phyloP scores from a whole-genome alignment of 2,113 vertebrate genomes.

The Glaucomys volans region DNA sequence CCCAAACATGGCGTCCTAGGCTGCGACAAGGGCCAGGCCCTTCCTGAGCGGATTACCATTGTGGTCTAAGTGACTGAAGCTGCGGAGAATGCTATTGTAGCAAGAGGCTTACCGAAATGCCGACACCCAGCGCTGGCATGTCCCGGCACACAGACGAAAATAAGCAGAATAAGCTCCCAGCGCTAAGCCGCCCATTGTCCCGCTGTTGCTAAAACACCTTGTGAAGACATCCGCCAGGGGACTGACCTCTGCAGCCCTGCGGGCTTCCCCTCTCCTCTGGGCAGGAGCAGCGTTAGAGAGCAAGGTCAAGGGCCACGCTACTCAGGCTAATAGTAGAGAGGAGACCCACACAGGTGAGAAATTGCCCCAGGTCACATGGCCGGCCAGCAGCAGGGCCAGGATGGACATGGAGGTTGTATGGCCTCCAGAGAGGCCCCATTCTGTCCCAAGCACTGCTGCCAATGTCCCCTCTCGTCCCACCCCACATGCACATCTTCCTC shows the following conservation, averaged over 20 bases:
- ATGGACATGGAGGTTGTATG: neutral
- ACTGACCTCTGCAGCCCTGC: fast-evolving
- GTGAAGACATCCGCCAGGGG: neutral
- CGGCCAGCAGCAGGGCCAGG: neutral
- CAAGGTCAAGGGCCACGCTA: neutral
- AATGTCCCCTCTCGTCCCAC: no score
- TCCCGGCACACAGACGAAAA: neutral
- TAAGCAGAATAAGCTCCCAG: neutral
- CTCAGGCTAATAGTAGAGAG: neutral
- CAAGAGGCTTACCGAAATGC: neutral
- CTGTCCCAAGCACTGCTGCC: neutral
- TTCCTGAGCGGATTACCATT: neutral
- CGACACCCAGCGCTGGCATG: neutral
- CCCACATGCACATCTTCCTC: neutral
- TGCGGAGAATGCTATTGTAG: neutral
- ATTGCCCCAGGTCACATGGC: neutral
- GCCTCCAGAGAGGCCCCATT: neutral
- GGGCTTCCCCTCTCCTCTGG: no score
- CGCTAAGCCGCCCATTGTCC: neutral
- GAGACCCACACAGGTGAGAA: fast-evolving
- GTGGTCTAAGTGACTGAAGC: neutral
- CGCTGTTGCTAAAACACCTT: conserved; percentile 6
- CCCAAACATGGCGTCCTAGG: fast-evolving
- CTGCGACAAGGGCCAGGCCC: neutral
- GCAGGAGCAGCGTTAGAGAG: neutral